Conservation (phyloP, 1,140 invertebrate species). For the Belonocnema kinseyi region DNA sequence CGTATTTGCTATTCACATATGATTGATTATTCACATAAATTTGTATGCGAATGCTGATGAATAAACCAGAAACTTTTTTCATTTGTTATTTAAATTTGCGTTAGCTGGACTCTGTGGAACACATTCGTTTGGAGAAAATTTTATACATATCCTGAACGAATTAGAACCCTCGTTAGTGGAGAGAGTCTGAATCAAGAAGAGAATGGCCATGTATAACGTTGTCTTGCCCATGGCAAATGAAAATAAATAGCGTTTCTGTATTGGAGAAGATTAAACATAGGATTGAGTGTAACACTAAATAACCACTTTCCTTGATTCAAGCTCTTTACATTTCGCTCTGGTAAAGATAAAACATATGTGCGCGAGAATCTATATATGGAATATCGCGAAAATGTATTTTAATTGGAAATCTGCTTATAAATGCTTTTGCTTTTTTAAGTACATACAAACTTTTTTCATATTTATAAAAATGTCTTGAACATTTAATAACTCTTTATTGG, state of each 20-base stretch:
- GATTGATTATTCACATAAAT: neutral
- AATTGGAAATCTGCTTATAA: too few relatives aligned
- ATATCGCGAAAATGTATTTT: too few relatives aligned
- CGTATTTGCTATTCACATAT: neutral
- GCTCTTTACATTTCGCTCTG: neutral
- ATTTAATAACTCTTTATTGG: too few relatives aligned
- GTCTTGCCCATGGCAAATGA: conserved; percentile 15
- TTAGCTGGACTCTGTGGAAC: neutral
- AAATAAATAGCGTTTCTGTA: conserved; percentile 16
- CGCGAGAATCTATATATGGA: neutral
- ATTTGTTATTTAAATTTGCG: conserved; percentile 22
- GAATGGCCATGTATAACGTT: conserved; percentile 12
- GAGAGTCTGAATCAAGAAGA: conserved; percentile 8
- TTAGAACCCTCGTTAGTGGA: conserved; percentile 29
- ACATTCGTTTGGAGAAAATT: conserved; percentile 24
- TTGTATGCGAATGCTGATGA: neutral
- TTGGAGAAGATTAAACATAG: conserved; percentile 16
- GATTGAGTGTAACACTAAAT: conserved; percentile 6
- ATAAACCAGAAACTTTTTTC: conserved; percentile 11
- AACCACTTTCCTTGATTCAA: conserved; percentile 19
- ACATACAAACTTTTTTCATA: too few relatives aligned
- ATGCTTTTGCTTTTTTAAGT: too few relatives aligned
- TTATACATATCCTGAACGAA: neutral
- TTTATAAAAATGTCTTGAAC: too few relatives aligned
- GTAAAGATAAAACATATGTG: conserved; percentile 4